Evolutionary conservation across 1,140 invertebrate genomes (phyloP).

Genomic region (Bombus turneri): DNA sequence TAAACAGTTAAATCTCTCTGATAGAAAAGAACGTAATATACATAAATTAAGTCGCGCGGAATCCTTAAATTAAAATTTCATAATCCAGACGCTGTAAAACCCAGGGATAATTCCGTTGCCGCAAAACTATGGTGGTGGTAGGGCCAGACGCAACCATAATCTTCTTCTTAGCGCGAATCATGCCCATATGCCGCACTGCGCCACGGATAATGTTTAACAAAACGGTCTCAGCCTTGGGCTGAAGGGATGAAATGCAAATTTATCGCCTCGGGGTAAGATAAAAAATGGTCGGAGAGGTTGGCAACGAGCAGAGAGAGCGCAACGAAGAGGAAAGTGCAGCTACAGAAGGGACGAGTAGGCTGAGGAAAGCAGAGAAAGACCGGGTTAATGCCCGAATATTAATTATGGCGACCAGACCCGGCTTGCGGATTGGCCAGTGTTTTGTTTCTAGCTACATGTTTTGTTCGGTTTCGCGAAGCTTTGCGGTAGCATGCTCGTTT

Average conservation of each 20-base stretch:
- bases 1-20: background rate
- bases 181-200: constrained; percentile 57
- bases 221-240: constrained; percentile 55
- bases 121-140: background rate
- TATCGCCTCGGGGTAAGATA: constrained; percentile 63
- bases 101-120: constrained; percentile 24
- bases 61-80: constrained; percentile 18
- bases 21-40: background rate
- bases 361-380: constrained; percentile 35
- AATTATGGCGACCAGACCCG: constrained; percentile 70
- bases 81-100: constrained; percentile 23
- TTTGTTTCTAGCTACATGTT: constrained; percentile 70
- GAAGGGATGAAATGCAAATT: constrained; percentile 73
- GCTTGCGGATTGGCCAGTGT: constrained; percentile 62
- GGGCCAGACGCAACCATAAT: constrained; percentile 9
- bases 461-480: constrained; percentile 43
- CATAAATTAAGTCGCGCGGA: background rate
- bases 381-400: constrained; percentile 75
- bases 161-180: constrained; percentile 37
- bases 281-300: constrained; percentile 25
- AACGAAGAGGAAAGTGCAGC: background rate
- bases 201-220: constrained; percentile 72
- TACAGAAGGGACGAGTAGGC: constrained; percentile 1
- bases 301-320: background rate
- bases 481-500: constrained; percentile 11